Conservation (phyloP, 1,140 invertebrate genomes). For the Andrena cerasifolii region DNA sequence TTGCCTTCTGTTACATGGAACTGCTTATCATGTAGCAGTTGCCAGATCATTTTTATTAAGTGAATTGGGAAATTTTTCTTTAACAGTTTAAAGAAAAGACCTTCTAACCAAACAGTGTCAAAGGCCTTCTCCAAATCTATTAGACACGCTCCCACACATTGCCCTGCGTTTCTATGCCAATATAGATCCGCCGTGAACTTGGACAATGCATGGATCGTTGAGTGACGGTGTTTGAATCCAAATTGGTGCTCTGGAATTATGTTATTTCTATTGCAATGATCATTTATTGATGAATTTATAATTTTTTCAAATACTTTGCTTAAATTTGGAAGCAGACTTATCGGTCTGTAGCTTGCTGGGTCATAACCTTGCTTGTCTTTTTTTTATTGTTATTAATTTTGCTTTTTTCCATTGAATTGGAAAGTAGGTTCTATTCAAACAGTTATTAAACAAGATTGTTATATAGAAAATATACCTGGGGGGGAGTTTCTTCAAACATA, state of each 20-base stretch:
- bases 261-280: background rate
- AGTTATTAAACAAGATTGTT: constrained; percentile 21
- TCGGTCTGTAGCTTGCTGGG: background rate
- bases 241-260: constrained; percentile 24
- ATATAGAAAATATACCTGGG: background rate
- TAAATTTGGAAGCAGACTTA: constrained; percentile 7
- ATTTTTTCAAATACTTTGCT: constrained; percentile 33
- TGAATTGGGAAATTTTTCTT: background rate
- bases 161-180: background rate
- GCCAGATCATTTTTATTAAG: background rate
- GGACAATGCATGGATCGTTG: constrained; percentile 18
- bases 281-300: constrained; percentile 2
- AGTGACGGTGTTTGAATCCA: constrained; percentile 23
- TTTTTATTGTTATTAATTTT: constrained; percentile 16
- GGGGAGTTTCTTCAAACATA: constrained; percentile 8
- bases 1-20: background rate
- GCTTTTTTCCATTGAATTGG: constrained; percentile 8
- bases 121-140: constrained; percentile 27
- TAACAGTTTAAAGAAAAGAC: constrained; percentile 2
- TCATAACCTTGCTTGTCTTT: constrained; percentile 8
- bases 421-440: constrained; percentile 1
- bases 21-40: background rate
- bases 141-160: constrained; percentile 5
- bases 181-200: constrained; percentile 25
- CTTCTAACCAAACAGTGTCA: constrained; percentile 6